Conservation (phyloP, 2,797 vertebrate genomes). For the Arctocebus calabarensis region DNA sequence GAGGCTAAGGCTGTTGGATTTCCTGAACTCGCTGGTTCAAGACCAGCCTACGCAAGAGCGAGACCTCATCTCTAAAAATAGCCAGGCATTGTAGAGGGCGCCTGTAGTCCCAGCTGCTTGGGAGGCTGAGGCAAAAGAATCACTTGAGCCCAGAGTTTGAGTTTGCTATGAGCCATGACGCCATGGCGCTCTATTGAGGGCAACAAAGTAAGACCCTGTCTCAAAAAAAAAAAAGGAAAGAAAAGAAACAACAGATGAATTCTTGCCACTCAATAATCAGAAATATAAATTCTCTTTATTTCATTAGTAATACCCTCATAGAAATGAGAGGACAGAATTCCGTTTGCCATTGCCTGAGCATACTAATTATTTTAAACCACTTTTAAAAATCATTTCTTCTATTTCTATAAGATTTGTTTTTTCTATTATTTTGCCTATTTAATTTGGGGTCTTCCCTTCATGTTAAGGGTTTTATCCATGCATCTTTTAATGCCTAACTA, state of each 20-base stretch:
- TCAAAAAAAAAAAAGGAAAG: no score
- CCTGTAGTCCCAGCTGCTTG: no score
- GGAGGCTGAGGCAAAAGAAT: no score
- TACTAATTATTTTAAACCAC: not conserved
- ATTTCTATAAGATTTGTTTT: not conserved
- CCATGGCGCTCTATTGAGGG: no score
- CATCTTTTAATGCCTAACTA: not conserved
- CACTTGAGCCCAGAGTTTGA: no score
- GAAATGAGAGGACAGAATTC: not conserved
- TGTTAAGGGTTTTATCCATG: not conserved
- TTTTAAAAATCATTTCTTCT: conserved; percentile 1
- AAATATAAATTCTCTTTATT: not conserved
- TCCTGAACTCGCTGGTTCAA: no score
- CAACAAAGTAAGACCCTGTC: no score
- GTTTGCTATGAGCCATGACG: no score
- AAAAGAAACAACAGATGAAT: not conserved
- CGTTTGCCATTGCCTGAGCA: not conserved
- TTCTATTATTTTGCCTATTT: not conserved
- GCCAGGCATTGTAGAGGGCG: no score
- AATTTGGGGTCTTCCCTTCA: not conserved
- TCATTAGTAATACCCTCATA: not conserved
- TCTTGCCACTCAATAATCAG: not conserved
- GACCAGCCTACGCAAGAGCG: no score
- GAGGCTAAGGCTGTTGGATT: no score
- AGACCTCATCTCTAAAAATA: no score